Evolutionary conservation across 2,888 invertebrate genomes (phyloP).

Genomic region (Sesia bembeciformis): DNA sequence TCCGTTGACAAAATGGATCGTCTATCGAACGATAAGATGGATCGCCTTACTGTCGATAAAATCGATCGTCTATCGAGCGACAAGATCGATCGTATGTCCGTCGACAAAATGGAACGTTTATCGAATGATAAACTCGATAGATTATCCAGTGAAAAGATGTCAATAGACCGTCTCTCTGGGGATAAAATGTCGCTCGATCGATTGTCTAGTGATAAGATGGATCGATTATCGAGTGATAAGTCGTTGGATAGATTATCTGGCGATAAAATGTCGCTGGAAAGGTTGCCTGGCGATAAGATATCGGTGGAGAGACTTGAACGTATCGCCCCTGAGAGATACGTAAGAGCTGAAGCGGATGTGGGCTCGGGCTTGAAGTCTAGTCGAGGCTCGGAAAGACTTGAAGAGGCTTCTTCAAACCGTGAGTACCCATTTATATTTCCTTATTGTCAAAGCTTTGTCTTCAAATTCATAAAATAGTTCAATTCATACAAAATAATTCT

Average conservation of each 20-base stretch:
- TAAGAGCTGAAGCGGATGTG: constrained; percentile 59
- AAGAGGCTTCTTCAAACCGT: constrained; percentile 51
- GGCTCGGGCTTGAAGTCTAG: constrained; percentile 49
- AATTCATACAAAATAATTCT: too few species aligned
- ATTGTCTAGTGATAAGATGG: constrained; percentile 14
- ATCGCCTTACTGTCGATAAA: constrained; percentile 7
- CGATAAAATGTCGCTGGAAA: constrained; percentile 25
- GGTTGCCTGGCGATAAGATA: constrained; percentile 4
- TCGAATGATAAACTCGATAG: constrained; percentile 13
- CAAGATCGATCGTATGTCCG: constrained; percentile 12
- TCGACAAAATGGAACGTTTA: constrained; percentile 9
- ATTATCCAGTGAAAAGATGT: constrained; percentile 16
- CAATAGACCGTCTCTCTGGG: constrained; percentile 19
- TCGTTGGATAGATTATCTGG: constrained; percentile 23
- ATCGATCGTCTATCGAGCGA: constrained; percentile 21
- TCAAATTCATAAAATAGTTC: too few species aligned
- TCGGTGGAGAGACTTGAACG: constrained; percentile 11
- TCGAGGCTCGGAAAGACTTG: constrained; percentile 43
- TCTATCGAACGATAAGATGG: constrained; percentile 17
- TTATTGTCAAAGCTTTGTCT: too few species aligned
- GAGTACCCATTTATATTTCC: constrained; percentile 12
- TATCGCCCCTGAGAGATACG: constrained; percentile 30
- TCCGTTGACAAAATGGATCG: constrained; percentile 7
- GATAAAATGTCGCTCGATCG: constrained; percentile 15
- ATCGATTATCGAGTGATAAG: constrained; percentile 34